Conservation (phyloP, 2,113 vertebrate genomes). For the Nothobranchius furzeri region DNA sequence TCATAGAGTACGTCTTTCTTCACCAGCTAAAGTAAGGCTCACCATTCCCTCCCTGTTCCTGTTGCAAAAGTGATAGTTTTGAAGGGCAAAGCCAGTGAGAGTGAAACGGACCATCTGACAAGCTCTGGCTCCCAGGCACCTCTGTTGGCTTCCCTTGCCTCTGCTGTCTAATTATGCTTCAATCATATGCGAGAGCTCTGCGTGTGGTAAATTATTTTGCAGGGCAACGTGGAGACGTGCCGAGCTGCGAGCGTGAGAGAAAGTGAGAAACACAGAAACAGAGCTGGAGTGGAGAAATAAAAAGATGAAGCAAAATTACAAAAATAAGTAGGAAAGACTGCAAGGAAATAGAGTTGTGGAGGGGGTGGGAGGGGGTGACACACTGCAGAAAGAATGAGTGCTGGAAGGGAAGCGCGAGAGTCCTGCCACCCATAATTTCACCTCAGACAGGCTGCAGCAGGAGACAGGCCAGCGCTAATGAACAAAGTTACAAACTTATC, state of each 20-base stretch:
- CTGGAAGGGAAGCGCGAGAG: slow-evolving; percentile 27
- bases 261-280: slow-evolving; percentile 35
- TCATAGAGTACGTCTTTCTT: neutral
- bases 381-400: slow-evolving; percentile 10
- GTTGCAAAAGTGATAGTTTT: slow-evolving; percentile 66
- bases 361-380: slow-evolving; percentile 22
- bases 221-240: slow-evolving; percentile 62
- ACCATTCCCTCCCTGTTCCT: slow-evolving; percentile 15
- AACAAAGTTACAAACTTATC: slow-evolving; percentile 70
- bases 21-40: slow-evolving; percentile 7
- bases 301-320: neutral
- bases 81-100: slow-evolving; percentile 73
- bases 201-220: slow-evolving; percentile 80
- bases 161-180: slow-evolving; percentile 80
- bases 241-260: slow-evolving; percentile 50
- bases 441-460: slow-evolving; percentile 42
- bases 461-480: slow-evolving; percentile 65
- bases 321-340: slow-evolving; percentile 20
- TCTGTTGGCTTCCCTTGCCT: slow-evolving; percentile 72
- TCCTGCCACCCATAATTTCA: slow-evolving; percentile 53
- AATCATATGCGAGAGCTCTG: slow-evolving; percentile 75
- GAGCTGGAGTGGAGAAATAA: slow-evolving; percentile 15
- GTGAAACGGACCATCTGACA: slow-evolving; percentile 76
- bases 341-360: slow-evolving; percentile 14
- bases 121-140: slow-evolving; percentile 60